Conservation (phyloP, 1,140 invertebrate species). For the Pseudoatta argentina region DNA sequence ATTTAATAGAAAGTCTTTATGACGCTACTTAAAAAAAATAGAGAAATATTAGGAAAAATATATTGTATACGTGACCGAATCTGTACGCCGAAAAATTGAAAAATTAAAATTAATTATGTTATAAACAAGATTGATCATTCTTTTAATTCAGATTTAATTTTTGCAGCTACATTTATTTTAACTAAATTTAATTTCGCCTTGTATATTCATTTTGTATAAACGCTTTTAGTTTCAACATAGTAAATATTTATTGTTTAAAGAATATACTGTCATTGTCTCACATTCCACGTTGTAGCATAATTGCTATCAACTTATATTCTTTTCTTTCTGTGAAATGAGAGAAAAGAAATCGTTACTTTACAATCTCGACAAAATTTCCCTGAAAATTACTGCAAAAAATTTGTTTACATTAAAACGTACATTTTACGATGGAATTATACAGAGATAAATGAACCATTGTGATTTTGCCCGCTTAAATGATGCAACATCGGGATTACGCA, state of each 20-base stretch:
- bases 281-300: neutral
- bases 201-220: neutral
- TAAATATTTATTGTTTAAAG: neutral
- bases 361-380: constrained; percentile 48
- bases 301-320: constrained; percentile 4
- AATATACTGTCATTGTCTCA: constrained; percentile 34
- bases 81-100: neutral
- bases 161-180: neutral
- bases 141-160: constrained; percentile 19
- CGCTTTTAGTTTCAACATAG: neutral
- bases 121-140: constrained; percentile 13
- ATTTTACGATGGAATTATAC: neutral
- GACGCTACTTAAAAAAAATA: too few species aligned
- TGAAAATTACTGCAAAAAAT: constrained; percentile 1
- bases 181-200: neutral
- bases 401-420: constrained; percentile 41
- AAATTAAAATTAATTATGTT: neutral
- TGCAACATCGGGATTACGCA: constrained; percentile 25
- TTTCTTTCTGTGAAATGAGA: too few species aligned
- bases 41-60: neutral
- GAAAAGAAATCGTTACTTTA: constrained; percentile 19
- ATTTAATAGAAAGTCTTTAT: neutral
- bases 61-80: neutral
- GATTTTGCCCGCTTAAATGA: constrained; percentile 34
- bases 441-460: constrained; percentile 27